phyloP scores from a whole-genome alignment of 2,888 invertebrate species.

The Eristalinus aeneus region DNA sequence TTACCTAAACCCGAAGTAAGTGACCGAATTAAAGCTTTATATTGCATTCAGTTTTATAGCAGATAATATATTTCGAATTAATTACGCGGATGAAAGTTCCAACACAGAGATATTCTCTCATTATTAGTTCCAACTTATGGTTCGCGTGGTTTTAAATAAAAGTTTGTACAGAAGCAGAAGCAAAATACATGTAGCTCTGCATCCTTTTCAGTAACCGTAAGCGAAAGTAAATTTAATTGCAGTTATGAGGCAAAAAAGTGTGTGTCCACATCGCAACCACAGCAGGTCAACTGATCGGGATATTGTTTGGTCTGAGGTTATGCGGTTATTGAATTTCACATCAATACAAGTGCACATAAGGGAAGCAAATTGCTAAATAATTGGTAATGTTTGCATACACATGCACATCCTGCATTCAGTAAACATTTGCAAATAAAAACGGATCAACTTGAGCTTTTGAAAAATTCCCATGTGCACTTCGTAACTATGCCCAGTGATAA shows the following conservation, averaged over 20 bases:
- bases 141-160: constrained; percentile 20
- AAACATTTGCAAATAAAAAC: neutral
- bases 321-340: constrained; percentile 24
- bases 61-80: constrained; percentile 20
- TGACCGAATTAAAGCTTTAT: neutral
- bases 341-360: constrained; percentile 20
- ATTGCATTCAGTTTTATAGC: constrained; percentile 1
- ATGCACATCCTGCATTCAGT: neutral
- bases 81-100: constrained; percentile 18
- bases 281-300: constrained; percentile 18
- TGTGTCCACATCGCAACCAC: neutral
- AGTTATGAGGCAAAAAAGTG: constrained; percentile 8
- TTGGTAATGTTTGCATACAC: constrained; percentile 9
- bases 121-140: constrained; percentile 35
- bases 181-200: neutral
- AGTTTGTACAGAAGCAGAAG: constrained; percentile 22
- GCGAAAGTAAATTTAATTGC: constrained; percentile 37
- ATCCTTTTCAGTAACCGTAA: neutral
- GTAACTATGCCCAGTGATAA: neutral
- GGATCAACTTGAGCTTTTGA: neutral
- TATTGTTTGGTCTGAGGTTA: constrained; percentile 26
- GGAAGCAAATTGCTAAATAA: constrained; percentile 40
- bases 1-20: neutral
- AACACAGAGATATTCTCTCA: neutral
- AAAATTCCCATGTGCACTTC: neutral